Evolutionary conservation across 2,888 invertebrate species (phyloP).

Genomic region (Cephalotes varians): DNA sequence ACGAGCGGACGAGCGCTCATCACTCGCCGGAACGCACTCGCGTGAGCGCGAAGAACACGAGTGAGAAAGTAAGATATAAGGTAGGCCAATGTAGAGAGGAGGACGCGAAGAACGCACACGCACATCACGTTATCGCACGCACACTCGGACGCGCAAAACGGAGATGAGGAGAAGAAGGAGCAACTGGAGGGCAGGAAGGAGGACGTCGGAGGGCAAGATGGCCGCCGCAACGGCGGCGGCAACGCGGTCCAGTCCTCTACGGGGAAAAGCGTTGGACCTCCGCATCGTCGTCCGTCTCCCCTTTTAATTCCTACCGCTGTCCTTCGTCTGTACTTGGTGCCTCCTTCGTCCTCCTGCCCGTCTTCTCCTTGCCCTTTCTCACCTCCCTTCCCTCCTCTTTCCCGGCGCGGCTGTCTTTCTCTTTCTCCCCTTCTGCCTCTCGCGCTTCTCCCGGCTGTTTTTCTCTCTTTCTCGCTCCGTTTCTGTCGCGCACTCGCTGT

Average conservation of each 20-base stretch:
- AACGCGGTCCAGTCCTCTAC: constrained; percentile 74
- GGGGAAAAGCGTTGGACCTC: constrained; percentile 78
- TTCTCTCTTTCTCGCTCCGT: constrained; percentile 53
- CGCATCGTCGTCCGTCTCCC: constrained; percentile 75
- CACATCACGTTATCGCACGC: background rate
- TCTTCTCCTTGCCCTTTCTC: constrained; percentile 14
- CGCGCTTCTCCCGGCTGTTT: constrained; percentile 21
- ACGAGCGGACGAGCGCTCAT: constrained; percentile 50
- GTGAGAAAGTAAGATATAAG: constrained; percentile 67
- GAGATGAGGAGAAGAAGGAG: constrained; percentile 45
- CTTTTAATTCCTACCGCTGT: constrained; percentile 77
- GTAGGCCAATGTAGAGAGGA: constrained; percentile 56
- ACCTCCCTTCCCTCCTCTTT: background rate
- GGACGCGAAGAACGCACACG: constrained; percentile 23
- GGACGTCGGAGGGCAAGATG: constrained; percentile 78
- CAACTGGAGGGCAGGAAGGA: constrained; percentile 54
- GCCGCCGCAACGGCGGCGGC: constrained; percentile 69
- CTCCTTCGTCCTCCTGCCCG: constrained; percentile 32
- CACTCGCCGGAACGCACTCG: constrained; percentile 20
- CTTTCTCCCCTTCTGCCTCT: background rate
- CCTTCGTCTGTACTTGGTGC: constrained; percentile 66
- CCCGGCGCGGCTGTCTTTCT: constrained; percentile 9
- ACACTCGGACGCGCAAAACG: background rate
- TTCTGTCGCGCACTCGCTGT: constrained; percentile 33
- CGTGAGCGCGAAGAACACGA: constrained; percentile 42